Evolutionary conservation across 2,113 vertebrate genomes (phyloP), one percentile per base, ranked within the genome.

Genomic region (Scopus umbretta): DNA sequence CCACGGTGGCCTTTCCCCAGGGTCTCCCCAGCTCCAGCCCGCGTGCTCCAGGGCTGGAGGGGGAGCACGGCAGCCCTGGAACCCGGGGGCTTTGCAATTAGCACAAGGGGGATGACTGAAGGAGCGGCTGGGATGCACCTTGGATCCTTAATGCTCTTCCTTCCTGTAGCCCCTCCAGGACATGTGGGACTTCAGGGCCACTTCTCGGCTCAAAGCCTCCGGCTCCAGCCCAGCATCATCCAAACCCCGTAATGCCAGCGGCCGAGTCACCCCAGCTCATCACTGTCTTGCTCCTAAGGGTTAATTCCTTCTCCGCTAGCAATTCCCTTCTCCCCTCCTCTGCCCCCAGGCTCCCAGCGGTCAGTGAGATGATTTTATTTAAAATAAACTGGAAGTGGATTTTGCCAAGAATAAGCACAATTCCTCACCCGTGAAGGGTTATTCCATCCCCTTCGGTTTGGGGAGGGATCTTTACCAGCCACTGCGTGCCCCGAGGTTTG

Each of bases 401-500:
- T 80, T 94, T 26, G 26, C 80, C 29, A 18, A 84, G 78, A 86
- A 91, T 25, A 73, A 94, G 43, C 47, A 30, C 36, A n/a, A n/a
- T 67, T 71, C 55, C 82, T 95, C 67, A 86, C 42, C 68, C 30
- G 0, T 34, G 76, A 53, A 49, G 30, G 80, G 26, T 52, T 92
- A 59, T 66, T 18, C 88, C 58, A 29, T 25, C 71, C 55, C 81
- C n/a, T 74, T 70, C 63, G 13, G 18, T 32, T 38, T 38, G 36
- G 29, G 74, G 53, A 94, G 70, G 70, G 65, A 90, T 40, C 23
- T 93, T 40, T 59, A 38, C 56, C 84, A 78, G 56, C 52, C 65
- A 40, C 65, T 8, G 0, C 43, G 40, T 15, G 30, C 21, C 53
- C 53, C 1, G 5, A 3, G 43, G 21, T 12, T n/a, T 1, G 2